Percentiles rank a stretch among this genome's conserved stretches.
Evolutionary conservation across 2,113 vertebrate species (phyloP).

Genomic region (Arizona elegans): DNA sequence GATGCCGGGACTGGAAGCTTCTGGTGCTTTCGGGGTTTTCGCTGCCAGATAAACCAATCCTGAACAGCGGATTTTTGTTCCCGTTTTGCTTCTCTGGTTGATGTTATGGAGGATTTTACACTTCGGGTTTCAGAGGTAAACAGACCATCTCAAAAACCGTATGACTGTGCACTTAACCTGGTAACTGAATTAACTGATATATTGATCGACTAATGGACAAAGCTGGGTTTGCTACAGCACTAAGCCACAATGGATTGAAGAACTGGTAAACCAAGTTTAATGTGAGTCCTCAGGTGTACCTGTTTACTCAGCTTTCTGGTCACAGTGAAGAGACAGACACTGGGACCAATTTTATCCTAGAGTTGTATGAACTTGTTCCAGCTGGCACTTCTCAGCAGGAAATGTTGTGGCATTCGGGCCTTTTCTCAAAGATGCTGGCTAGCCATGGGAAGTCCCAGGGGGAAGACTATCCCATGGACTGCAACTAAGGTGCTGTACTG

Average conservation of each 20-base stretch:
- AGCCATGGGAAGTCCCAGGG: background rate
- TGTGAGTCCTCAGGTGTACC: background rate
- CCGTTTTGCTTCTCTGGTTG: background rate
- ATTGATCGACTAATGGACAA: background rate
- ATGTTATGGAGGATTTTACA: background rate
- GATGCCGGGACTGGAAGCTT: background rate
- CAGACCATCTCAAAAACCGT: background rate
- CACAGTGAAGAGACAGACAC: background rate
- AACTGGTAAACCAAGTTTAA: background rate
- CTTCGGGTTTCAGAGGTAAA: background rate
- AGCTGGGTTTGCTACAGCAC: background rate
- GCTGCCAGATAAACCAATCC: background rate
- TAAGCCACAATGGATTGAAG: background rate
- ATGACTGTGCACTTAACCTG: background rate
- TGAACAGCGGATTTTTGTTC: background rate
- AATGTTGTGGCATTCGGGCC: background rate
- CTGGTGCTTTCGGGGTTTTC: background rate
- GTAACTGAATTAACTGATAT: background rate
- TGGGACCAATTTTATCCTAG: background rate
- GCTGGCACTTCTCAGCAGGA: background rate
- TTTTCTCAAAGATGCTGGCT: background rate
- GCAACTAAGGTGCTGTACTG: background rate
- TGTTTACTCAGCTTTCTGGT: background rate
- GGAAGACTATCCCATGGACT: background rate
- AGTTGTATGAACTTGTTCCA: background rate